These are phyloP conservation scores for Rhynchonycteris naso DNA, from an alignment of 2,797 vertebrate genomes.

Conservation along the genomic window DNA sequence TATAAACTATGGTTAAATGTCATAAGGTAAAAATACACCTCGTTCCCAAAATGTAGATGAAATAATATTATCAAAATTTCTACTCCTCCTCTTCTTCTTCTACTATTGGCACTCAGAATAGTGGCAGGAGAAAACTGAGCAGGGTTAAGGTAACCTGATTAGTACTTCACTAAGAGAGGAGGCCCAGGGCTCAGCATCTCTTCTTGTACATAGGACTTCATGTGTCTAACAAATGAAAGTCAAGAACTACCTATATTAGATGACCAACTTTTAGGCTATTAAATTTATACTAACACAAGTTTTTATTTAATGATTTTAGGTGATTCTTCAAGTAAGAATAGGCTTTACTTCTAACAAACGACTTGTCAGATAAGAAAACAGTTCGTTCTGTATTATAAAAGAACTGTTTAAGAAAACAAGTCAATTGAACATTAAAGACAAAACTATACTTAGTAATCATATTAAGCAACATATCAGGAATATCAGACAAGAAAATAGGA, in stretches of 20 bases:
- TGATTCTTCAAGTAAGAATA: constrained; percentile 19
- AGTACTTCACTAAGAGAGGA: not conserved
- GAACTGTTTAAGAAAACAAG: not conserved
- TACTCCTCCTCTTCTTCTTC: not conserved
- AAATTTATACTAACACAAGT: not conserved
- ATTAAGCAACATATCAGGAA: constrained; percentile 29
- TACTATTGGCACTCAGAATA: not conserved
- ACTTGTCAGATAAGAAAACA: not conserved
- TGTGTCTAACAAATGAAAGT: not conserved
- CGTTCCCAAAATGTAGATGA: not conserved
- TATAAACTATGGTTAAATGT: not conserved
- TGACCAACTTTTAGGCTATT: not conserved
- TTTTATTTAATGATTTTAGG: constrained; percentile 14
- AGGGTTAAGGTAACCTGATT: not conserved
- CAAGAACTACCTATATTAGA: not conserved
- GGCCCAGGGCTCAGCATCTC: not conserved
- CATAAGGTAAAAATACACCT: not conserved
- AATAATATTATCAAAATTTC: not conserved
- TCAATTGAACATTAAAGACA: constrained; percentile 43
- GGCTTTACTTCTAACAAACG: not conserved
- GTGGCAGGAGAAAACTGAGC: not conserved
- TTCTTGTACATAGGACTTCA: not conserved
- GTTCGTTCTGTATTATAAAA: constrained; percentile 2
- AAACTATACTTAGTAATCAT: constrained; percentile 14
- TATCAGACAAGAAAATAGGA: not conserved